Percentiles rank a stretch among this genome's conserved stretches.
These are phyloP conservation scores for Uria aalge DNA, from an alignment of 2,113 vertebrate genomes.

Conservation along the genomic window DNA sequence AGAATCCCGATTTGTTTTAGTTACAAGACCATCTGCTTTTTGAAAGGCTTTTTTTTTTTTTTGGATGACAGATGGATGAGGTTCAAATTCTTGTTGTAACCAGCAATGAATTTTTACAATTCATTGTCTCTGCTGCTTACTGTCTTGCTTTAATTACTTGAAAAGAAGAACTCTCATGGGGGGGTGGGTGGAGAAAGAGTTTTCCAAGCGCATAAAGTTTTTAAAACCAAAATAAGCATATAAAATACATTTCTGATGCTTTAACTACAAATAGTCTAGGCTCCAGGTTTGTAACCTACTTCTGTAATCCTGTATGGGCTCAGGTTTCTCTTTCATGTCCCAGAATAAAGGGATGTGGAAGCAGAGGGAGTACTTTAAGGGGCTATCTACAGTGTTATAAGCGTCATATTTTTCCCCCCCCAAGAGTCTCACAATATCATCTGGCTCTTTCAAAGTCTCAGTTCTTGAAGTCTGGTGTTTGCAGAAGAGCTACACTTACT, in stretches of 20 bases:
- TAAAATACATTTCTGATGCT: conserved; percentile 15
- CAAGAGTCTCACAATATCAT: neutral
- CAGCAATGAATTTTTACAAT: conserved; percentile 48
- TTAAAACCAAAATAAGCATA: conserved; percentile 17
- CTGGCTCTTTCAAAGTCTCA: neutral
- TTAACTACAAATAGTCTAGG: neutral
- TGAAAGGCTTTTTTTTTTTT: neutral
- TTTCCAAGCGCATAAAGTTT: neutral
- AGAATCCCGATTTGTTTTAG: conserved; percentile 57
- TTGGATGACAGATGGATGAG: conserved; percentile 28
- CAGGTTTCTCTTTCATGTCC: conserved; percentile 39
- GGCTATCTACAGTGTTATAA: neutral
- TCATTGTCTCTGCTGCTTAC: conserved; percentile 43
- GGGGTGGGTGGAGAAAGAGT: neutral
- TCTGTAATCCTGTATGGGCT: conserved; percentile 18
- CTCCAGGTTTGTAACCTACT: conserved; percentile 36
- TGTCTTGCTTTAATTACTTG: conserved; percentile 53
- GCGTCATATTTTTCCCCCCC: neutral
- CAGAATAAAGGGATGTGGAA: conserved; percentile 27
- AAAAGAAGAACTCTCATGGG: neutral
- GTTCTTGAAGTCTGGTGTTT: neutral
- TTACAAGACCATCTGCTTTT: conserved; percentile 55
- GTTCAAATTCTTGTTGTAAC: conserved; percentile 26
- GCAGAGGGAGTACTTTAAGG: conserved; percentile 19
- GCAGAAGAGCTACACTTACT: neutral